phyloP scores from a whole-genome alignment of 1,140 invertebrate species.

The Harpegnathos saltator region DNA sequence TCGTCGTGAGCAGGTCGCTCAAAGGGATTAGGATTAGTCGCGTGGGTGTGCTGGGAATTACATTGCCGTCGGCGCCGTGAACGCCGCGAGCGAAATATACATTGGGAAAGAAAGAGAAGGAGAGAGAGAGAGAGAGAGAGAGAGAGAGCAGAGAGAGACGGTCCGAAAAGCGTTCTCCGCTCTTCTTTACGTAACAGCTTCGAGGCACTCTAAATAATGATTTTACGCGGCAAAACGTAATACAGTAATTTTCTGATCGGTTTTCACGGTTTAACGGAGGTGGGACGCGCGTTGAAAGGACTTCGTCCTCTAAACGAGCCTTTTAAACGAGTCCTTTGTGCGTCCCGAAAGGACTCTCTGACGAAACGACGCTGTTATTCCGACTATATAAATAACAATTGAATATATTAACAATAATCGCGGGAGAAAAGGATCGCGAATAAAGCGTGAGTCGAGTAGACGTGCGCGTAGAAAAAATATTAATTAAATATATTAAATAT shows the following conservation, averaged over 20 bases:
- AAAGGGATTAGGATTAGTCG: constrained; percentile 55
- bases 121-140: too few species aligned
- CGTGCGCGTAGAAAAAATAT: background rate
- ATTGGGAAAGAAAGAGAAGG: background rate
- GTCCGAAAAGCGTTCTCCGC: background rate
- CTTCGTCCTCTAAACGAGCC: background rate
- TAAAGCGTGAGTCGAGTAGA: background rate
- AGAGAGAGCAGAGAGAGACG: background rate
- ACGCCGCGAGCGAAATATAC: background rate
- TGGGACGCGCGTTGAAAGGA: background rate
- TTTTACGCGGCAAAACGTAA: constrained; percentile 38
- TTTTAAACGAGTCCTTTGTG: too few species aligned
- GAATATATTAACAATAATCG: constrained; percentile 1
- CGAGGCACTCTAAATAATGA: constrained; percentile 47
- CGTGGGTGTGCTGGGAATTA: constrained; percentile 35
- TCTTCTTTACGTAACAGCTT: constrained; percentile 28
- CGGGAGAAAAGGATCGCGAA: background rate
- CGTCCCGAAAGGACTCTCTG: too few species aligned
- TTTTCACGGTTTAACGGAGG: constrained; percentile 10
- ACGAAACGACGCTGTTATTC: background rate
- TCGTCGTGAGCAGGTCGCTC: constrained; percentile 36
- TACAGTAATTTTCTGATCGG: constrained; percentile 32
- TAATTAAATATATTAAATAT: too few species aligned
- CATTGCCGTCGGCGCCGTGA: constrained; percentile 6
- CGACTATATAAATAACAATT: background rate